Base-by-base conservation (phyloP, 1,140 invertebrate species). In the Batillaria attramentaria region DNA sequence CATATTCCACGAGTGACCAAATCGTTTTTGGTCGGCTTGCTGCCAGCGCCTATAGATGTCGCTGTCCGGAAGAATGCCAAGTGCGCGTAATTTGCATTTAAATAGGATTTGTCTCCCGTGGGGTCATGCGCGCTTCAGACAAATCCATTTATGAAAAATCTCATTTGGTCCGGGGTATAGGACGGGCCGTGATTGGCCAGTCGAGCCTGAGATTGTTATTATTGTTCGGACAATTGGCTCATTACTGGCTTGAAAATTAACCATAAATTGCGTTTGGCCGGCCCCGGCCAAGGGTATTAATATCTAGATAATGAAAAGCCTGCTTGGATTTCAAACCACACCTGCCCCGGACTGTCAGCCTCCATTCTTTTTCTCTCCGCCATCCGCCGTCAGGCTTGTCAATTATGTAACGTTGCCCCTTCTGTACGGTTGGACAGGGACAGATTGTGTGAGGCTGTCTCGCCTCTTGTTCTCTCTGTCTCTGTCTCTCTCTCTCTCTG, bases 1-100 rank as follows among this genome's bases (percentile, higher is more conserved):
- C 68, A 70, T 70, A 70, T 70, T 70, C 37, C 68, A 70, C 37
- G 42, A 70, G 37, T 70, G 41, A 42, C 68, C 68, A 70, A 70
- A 70, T 70, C 68, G 31, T 70, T 33, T 70, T 42, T 70, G 68
- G 68, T n/a, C 31, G 57, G 57, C 24, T 28, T 20, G 57, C 8
- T 60, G 5, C 46, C 10, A 24, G 10, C 46, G 24, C 24, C 24
- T 10, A 24, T 13, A 50, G 46, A 24, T 10, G 24, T 60, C 24
- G 57, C 24, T 60, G 68, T 41, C 68, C 37, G 35, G 68, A 65
- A 77, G 74, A 70, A n/a, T 39, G 24, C 66, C 37, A 33, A 65
- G 57, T 57, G 50, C 74, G 43, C 35, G 66, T 77, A 80, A 80
- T 80, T 80, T 80, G 74, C 79, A 80, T 80, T 80, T 80, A 80